Conservation (phyloP, 2,888 invertebrate genomes). For the Lithophane ornitopus region DNA sequence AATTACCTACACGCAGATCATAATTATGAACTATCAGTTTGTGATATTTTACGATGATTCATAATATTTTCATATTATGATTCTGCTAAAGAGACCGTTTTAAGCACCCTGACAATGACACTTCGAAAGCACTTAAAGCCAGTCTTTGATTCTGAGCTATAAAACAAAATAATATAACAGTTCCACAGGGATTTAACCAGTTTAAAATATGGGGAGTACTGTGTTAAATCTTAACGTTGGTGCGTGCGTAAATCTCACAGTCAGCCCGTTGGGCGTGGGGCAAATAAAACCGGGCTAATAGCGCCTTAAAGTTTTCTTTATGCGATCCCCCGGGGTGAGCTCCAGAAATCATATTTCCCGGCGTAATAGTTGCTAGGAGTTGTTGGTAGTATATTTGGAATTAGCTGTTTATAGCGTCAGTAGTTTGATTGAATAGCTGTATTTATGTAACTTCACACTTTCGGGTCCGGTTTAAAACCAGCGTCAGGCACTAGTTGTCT, state of each 20-base stretch:
- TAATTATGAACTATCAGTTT: too few relatives aligned
- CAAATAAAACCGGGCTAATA: constrained; percentile 75
- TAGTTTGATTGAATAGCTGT: constrained; percentile 37
- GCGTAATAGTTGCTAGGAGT: constrained; percentile 72
- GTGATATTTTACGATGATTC: too few relatives aligned
- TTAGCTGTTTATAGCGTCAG: constrained; percentile 62
- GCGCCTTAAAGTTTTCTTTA: constrained; percentile 75
- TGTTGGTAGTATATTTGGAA: constrained; percentile 77
- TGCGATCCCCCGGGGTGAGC: constrained; percentile 73
- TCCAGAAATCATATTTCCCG: constrained; percentile 78
- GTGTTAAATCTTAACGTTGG: constrained; percentile 68
- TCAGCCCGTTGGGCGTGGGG: constrained; percentile 68
- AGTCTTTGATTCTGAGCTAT: constrained; percentile 38
- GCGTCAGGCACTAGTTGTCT: too few relatives aligned
- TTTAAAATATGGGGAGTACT: constrained; percentile 66
- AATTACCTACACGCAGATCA: too few relatives aligned
- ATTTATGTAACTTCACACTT: too few relatives aligned
- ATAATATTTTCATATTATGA: too few relatives aligned
- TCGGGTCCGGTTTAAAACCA: too few relatives aligned
- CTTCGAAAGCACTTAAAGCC: constrained; percentile 12
- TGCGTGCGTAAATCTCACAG: constrained; percentile 74
- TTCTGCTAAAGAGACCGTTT: too few relatives aligned
- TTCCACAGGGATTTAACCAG: constrained; percentile 62
- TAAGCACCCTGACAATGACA: not conserved
- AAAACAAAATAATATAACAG: constrained; percentile 61